phyloP scores from a whole-genome alignment of 2,797 vertebrate species.

The Myioborus miniatus region DNA sequence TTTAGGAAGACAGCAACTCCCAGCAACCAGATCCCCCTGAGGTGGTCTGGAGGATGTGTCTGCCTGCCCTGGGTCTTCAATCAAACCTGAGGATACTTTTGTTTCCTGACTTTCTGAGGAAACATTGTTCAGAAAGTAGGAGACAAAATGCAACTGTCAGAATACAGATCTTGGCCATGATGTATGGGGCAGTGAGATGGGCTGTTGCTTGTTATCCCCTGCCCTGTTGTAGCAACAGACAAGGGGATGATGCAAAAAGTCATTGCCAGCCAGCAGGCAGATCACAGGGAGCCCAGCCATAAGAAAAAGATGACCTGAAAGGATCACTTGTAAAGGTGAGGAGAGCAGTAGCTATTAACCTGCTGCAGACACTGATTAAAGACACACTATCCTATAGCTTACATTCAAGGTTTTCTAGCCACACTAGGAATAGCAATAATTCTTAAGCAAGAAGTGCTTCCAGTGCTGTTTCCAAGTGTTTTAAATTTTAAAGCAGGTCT shows the following conservation, averaged over 20 bases:
- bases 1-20: conserved; percentile 48
- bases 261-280: conserved; percentile 33
- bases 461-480: background rate
- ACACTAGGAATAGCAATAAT: background rate
- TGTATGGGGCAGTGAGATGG: conserved; percentile 74
- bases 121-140: conserved; percentile 56
- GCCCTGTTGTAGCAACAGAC: conserved; percentile 51
- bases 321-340: conserved; percentile 51
- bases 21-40: conserved; percentile 7
- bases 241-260: conserved; percentile 33
- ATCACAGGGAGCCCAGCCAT: background rate
- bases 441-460: background rate
- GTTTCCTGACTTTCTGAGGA: conserved; percentile 34
- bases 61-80: conserved; percentile 61
- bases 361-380: conserved; percentile 48
- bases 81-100: conserved; percentile 62
- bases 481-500: conserved; percentile 12
- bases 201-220: conserved; percentile 78
- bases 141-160: conserved; percentile 80
- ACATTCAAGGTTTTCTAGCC: background rate
- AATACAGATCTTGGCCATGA: conserved; percentile 68
- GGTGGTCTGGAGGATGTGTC: conserved; percentile 48
- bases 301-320: conserved; percentile 38
- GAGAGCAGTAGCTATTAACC: conserved; percentile 30
- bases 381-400: background rate